Base-by-base conservation (phyloP, 2,797 vertebrate genomes). In the Gobio occitaniae region DNA sequence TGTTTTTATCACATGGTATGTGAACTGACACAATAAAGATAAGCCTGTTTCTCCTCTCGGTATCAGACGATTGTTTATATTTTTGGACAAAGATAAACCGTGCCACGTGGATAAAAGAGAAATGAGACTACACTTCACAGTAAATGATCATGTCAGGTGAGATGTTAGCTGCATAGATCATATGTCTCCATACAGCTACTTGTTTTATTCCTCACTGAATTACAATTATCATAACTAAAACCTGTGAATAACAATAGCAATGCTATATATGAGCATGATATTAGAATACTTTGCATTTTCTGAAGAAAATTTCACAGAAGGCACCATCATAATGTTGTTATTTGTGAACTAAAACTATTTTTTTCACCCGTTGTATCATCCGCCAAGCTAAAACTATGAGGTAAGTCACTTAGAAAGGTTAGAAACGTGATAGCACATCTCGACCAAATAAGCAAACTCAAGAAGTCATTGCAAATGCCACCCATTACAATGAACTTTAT, bases 1-100 rank as follows among this genome's bases (percentile, higher is more conserved):
- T 72, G 80, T 71, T 72, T 82, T 72, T 63, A 44, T 36, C 54
- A 74, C 44, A 50, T 65, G 69, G 44, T 61, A 48, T 21, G 76
- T 61, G 13, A 63, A 59, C 79, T 70, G 80, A 47, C 10, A 25
- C 32, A 69, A 77, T 16, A 59, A 59, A 61, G 19, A 77, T 41
- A 61, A 77, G 36, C 10, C 65, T 54, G 32, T 68, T 50, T 80
- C 2, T 50, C 44, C 10, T 21, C 9, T 80, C 52, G 9, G 32
- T 15, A 52, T 68, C 29, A 80, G 50, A 38, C n/a, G 5, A 15
- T 36, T 19, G 54, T 50, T 65, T 38, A 75, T 52, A 25, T 74
- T n/a, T 72, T 65, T 25, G 17, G 56, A 50, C 47, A 65, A 75
- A 65, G 70, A 65, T 66, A 66, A 83, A 74, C 41, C 4, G 10